Percentiles rank a stretch among this genome's conserved stretches.
Evolutionary conservation across 2,888 invertebrate species (phyloP).

Genomic region (Trissolcus japonicus): DNA sequence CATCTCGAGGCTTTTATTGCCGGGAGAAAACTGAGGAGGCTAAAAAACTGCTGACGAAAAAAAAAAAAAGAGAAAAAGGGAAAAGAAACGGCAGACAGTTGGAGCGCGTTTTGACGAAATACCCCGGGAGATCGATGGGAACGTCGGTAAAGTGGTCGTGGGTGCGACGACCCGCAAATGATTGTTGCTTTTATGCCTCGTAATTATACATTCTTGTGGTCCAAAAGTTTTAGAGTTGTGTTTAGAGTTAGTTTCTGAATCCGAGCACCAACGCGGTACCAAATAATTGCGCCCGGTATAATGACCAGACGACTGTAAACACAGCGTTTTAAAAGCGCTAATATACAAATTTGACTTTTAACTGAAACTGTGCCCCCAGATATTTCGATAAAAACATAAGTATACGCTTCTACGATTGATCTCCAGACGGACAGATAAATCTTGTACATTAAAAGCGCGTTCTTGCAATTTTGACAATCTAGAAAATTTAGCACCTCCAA

Average conservation of each 20-base stretch:
- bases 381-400: constrained; percentile 44
- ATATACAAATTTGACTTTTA: constrained; percentile 35
- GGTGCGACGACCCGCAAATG: constrained; percentile 71
- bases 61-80: constrained; percentile 9
- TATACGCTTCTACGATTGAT: constrained; percentile 41
- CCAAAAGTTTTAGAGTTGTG: constrained; percentile 68
- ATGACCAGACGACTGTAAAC: constrained; percentile 48
- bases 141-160: constrained; percentile 64
- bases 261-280: constrained; percentile 23
- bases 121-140: constrained; percentile 72
- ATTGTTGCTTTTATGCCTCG: constrained; percentile 76
- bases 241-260: constrained; percentile 61
- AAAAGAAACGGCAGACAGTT: constrained; percentile 8
- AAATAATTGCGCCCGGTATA: constrained; percentile 42
- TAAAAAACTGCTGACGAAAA: constrained; percentile 42
- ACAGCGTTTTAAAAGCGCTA: constrained; percentile 38
- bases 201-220: constrained; percentile 75
- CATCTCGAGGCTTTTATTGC: constrained; percentile 52
- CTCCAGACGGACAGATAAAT: constrained; percentile 11
- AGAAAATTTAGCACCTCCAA: background rate
- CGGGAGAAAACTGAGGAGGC: constrained; percentile 38
- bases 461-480: background rate
- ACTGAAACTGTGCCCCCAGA: constrained; percentile 36
- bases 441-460: constrained; percentile 11
- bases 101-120: constrained; percentile 54